Conservation (phyloP, 2,113 vertebrate species). For the Ptilonorhynchus violaceus region DNA sequence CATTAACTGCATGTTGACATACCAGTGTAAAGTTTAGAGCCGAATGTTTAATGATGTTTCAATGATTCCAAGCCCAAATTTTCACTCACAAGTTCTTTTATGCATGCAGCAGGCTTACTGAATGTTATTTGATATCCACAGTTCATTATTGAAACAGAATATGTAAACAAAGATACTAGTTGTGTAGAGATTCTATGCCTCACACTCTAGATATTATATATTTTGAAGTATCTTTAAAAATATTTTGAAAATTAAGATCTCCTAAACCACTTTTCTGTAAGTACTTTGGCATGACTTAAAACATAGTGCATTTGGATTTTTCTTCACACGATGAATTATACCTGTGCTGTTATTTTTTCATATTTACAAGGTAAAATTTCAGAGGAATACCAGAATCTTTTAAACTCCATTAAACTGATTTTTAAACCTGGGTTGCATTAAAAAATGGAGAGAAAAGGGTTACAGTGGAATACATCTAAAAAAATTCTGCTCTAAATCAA, state of each 20-base stretch:
- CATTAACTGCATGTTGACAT: background rate
- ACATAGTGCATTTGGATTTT: background rate
- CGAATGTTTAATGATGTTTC: background rate
- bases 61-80: background rate
- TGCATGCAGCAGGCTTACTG: background rate
- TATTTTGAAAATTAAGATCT: background rate
- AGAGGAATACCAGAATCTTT: background rate
- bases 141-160: background rate
- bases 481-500: constrained; percentile 60
- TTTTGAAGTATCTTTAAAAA: background rate
- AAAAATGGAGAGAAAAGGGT: constrained; percentile 46
- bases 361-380: background rate
- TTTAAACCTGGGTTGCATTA: background rate
- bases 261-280: background rate
- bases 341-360: background rate
- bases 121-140: background rate
- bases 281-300: background rate
- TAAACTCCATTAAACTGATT: background rate
- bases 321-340: background rate
- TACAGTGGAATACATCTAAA: constrained; percentile 51
- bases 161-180: background rate
- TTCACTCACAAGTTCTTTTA: background rate
- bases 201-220: background rate
- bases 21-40: background rate
- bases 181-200: background rate